These are phyloP conservation scores for Dasysyrphus tricinctus DNA, from an alignment of 2,888 invertebrate species.

Conservation along the genomic window DNA sequence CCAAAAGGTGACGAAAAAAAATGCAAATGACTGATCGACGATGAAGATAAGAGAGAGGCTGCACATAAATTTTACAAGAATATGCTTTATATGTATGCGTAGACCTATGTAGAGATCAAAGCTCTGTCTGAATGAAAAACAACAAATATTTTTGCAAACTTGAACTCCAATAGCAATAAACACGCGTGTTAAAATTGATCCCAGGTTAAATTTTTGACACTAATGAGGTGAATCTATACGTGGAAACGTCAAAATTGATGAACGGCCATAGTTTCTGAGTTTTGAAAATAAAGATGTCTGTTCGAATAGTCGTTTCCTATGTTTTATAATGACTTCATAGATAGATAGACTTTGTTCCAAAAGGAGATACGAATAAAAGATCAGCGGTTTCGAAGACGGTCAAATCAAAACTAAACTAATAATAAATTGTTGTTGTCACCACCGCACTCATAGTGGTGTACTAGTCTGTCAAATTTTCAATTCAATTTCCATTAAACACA, in stretches of 20 bases:
- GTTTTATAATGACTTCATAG: background rate
- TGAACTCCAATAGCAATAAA: too few relatives aligned
- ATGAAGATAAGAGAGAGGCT: background rate
- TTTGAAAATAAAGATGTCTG: too few relatives aligned
- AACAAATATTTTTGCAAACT: too few relatives aligned
- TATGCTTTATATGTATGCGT: background rate
- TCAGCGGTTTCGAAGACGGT: background rate
- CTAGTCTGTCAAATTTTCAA: constrained; percentile 59
- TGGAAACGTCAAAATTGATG: too few relatives aligned
- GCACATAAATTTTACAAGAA: background rate
- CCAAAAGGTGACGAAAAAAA: background rate
- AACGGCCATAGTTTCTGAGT: too few relatives aligned
- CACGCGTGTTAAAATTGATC: too few relatives aligned
- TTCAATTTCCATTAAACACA: constrained; percentile 54
- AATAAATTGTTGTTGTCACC: constrained; percentile 46
- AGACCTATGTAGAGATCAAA: too few relatives aligned
- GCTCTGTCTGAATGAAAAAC: too few relatives aligned
- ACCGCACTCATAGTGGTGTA: background rate
- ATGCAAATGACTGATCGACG: constrained; percentile 38
- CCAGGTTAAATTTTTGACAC: too few relatives aligned
- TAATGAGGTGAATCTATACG: too few relatives aligned
- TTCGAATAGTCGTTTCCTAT: too few relatives aligned
- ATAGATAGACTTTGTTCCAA: too few relatives aligned
- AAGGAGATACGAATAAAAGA: background rate
- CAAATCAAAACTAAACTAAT: constrained; percentile 42